phyloP scores from a whole-genome alignment of 2,113 vertebrate species.

The Dryoscopus gambensis region DNA sequence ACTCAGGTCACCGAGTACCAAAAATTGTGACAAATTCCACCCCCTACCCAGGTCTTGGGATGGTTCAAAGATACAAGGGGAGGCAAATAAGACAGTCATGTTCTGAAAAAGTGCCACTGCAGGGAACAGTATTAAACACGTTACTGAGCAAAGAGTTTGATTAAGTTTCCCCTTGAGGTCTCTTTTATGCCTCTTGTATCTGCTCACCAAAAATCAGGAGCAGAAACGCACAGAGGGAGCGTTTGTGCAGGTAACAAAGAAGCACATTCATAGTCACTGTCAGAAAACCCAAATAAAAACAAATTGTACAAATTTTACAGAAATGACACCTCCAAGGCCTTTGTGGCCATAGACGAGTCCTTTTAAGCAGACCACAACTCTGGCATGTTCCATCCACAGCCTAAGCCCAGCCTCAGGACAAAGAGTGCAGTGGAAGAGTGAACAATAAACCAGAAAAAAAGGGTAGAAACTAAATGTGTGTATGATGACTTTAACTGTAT shows the following conservation, averaged over 20 bases:
- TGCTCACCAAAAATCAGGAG: neutral
- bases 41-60: neutral
- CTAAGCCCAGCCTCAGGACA: neutral
- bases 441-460: neutral
- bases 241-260: neutral
- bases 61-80: neutral
- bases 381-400: neutral
- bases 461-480: neutral
- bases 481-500: neutral
- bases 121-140: neutral
- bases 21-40: neutral
- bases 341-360: neutral
- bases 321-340: neutral
- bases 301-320: neutral
- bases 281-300: neutral
- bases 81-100: neutral
- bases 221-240: neutral
- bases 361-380: neutral
- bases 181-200: neutral
- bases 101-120: neutral
- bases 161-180: neutral
- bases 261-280: rapidly evolving
- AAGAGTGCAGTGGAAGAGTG: neutral
- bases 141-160: neutral
- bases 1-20: neutral